Evolutionary conservation across 1,140 invertebrate genomes (phyloP).

Genomic region (Rhyacophila brunnea): DNA sequence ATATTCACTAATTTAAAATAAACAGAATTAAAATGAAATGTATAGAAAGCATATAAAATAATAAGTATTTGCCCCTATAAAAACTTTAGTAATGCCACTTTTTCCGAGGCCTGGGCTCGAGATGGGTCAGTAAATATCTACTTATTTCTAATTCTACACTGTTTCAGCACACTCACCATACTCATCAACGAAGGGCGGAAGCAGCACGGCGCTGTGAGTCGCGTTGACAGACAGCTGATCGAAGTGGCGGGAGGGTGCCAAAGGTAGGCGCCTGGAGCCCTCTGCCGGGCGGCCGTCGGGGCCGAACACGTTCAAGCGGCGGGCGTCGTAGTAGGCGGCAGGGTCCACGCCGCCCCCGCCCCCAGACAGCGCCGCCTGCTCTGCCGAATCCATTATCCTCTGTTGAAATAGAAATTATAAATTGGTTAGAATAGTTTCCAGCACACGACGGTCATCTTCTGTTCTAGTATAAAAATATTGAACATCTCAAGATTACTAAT

Average conservation of each 20-base stretch:
- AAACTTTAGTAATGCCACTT: too few relatives aligned
- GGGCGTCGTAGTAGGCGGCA: slow-evolving; percentile 66
- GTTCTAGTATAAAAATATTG: too few relatives aligned
- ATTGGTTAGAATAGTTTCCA: too few relatives aligned
- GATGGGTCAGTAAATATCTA: too few relatives aligned
- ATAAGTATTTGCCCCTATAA: too few relatives aligned
- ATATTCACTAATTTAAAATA: too few relatives aligned
- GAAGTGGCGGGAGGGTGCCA: slow-evolving; percentile 73
- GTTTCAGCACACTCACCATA: slow-evolving; percentile 55
- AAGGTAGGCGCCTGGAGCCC: slow-evolving; percentile 64
- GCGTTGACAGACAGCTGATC: slow-evolving; percentile 83
- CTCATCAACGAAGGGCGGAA: slow-evolving; percentile 82
- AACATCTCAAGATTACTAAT: too few relatives aligned
- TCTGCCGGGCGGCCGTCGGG: slow-evolving; percentile 67
- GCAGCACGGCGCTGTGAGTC: slow-evolving; percentile 82
- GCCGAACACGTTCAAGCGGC: slow-evolving; percentile 69
- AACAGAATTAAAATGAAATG: too few relatives aligned
- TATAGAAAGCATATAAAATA: too few relatives aligned
- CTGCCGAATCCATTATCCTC: slow-evolving; percentile 85
- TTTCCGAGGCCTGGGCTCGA: too few relatives aligned
- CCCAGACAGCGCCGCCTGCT: slow-evolving; percentile 77
- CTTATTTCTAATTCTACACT: too few relatives aligned
- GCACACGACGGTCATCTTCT: too few relatives aligned
- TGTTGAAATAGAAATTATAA: slow-evolving; percentile 46
- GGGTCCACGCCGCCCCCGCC: slow-evolving; percentile 48